Evolutionary conservation across 2,888 invertebrate species (phyloP), one percentile per base, ranked within the genome.

Genomic region (Cephus spinipes): DNA sequence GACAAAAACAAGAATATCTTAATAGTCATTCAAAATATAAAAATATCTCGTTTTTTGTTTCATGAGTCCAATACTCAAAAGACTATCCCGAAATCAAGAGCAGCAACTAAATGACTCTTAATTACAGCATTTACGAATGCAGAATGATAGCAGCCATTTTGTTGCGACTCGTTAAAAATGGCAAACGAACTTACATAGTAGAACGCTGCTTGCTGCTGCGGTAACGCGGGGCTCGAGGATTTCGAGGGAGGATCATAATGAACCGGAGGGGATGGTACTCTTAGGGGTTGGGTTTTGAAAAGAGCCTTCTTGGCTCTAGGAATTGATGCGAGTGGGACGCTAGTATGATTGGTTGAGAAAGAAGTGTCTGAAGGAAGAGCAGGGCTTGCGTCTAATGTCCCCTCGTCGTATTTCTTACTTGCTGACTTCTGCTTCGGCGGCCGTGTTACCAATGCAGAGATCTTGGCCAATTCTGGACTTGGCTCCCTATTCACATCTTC

Each of bases 391-490:
- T 89, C 89, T 87, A 87, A 84, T 80, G 84, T 84, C 84, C 88
- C 88, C 81, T 89, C 89, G 85, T 90, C 89, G 85, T 86, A 87
- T 91, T 86, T 89, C 89, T 91, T 90, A 91, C 91, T 91, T 88
- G 90, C 85, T 81, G 90, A 93, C 91, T 96, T 96, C 80, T 93
- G 94, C 89, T 96, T 96, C 3, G 96, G 96, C 76, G 96, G 96
- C 82, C 96, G 93, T 6, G 96, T 97, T 68, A 97, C 95, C 79
- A 97, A 91, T 34, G 97, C 96, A 12, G 97, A 96, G 89, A 97
- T 97, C 89, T 96, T 95, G 15, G 97, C 97, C 82, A 97, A 92
- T 88, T 97, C 97, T 12, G 97, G 96, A 40, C 96, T 96, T 68
- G 94, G 94, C 88, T 96, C 96, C 78, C 95, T 93, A 86, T 94